Base-by-base conservation (phyloP, 2,888 invertebrate species). In the Drosophila birchii region DNA sequence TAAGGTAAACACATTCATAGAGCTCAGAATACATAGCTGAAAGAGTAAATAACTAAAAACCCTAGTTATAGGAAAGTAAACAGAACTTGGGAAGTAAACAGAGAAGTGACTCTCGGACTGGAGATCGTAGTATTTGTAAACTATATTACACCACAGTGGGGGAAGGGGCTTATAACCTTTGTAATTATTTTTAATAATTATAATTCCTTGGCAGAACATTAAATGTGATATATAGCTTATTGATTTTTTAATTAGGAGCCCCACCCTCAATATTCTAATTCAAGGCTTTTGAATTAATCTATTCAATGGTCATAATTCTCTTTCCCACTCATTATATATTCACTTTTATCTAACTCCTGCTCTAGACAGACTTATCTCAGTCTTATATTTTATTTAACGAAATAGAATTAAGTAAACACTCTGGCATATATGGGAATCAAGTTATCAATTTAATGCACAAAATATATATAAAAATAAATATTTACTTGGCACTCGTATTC, bases 1-100 rank as follows among this genome's bases (percentile, higher is more conserved):
- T 79, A 84, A 77, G 71, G 55, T 56, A 76, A 78, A 75, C 54
- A 75, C 53, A 58, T 3, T 20, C 41, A 20, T n/a, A 32, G 18
- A 20, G 43, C 43, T 29, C n/a, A 29, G 20, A 51, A 71, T 1
- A 51, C 66, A 63, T 53, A 41, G 47, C 26, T 53, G 51, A 11
- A 36, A 44, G 38, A 45, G 43, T 55, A 76, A 81, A 81, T 62
- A 70, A 53, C 36, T 34, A 16, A 38, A 62, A 38, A 49, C 57
- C 23, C 26, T 49, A 73, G 76, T 58, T 59, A 44, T 51, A 70
- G 39, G 26, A 55, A 39, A 47, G 45, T 36, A 68, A 69, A 57
- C 67, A 55, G 26, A 67, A 55, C 34, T 26, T 29, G 63, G n/a
- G 12, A 20, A 34, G 51, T 51, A 34, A 51, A 51, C 51, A 58